Base-by-base conservation (phyloP, 1,140 invertebrate species). In the Zaprionus ornatus region DNA sequence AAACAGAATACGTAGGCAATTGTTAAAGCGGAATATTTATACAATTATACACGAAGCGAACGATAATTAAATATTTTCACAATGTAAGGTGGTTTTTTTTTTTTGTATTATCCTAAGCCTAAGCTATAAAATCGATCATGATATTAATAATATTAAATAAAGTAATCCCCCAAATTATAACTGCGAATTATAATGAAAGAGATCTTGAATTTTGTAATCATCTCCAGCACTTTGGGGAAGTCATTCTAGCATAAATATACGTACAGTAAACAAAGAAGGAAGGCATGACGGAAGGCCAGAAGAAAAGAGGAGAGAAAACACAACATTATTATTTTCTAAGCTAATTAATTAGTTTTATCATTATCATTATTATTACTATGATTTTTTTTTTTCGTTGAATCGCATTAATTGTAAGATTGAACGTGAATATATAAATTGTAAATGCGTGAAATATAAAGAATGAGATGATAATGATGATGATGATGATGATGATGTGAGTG, bases 21-120 rank as follows among this genome's bases (percentile, higher is more conserved):
- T 87, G 83, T 88, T 87, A 77, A 87, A 82, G 42, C 66, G 66
- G 76, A 78, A 68, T 83, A 87, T 83, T 87, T 83, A 88, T 80
- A 87, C 84, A 80, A 77, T 77, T 73, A 77, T 67, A 83, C 63
- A 71, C 69, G 48, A 87, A 42, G 66, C 65, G 48, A 70, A 59
- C 74, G 74, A 55, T 81, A 85, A 85, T 79, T 79, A 72, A 72
- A 82, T 87, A 45, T 79, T 80, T 80, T 59, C 79, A 68, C 66
- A 65, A 57, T 73, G 70, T 67, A 73, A 77, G 66, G 54, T 32
- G 17, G 17, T 32, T 32, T 71, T 71, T 77, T 77, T 72, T 77
- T 77, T 76, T 76, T 73, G 45, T 61, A 67, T 77, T 67, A 54
- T 59, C 32, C 42, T 75, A 75, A 75, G 73, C 25, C 27, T 75